Conservation (phyloP, 2,797 vertebrate genomes). For the Tokudaia muenninki region DNA sequence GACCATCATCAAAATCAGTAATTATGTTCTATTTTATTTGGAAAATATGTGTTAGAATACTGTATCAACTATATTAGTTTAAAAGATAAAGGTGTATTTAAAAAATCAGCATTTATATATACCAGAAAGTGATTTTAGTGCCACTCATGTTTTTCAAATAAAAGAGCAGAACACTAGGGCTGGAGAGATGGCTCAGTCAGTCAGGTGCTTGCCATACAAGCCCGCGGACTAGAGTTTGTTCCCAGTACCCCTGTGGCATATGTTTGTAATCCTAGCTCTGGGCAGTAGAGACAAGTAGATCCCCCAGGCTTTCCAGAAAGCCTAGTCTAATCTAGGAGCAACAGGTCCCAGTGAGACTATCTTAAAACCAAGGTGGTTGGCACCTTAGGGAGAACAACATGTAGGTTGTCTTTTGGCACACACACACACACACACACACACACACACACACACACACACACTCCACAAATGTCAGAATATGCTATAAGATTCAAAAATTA, state of each 20-base stretch:
- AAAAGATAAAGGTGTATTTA: slow-evolving; percentile 43
- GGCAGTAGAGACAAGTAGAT: not conserved
- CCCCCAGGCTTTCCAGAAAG: not conserved
- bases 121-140: slow-evolving; percentile 47
- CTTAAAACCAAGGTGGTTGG: not conserved
- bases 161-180: not conserved
- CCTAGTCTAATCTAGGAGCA: not conserved
- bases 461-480: not conserved
- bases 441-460: not conserved
- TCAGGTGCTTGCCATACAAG: not conserved
- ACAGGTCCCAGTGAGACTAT: not conserved
- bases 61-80: slow-evolving; percentile 19
- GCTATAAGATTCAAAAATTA: slow-evolving; percentile 7
- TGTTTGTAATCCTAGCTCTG: not conserved
- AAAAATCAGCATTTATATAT: slow-evolving; percentile 34
- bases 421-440: not conserved
- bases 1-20: slow-evolving; percentile 16
- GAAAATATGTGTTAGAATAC: slow-evolving; percentile 24
- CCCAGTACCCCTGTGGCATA: not conserved
- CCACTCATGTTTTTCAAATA: slow-evolving; percentile 18
- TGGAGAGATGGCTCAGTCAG: not conserved
- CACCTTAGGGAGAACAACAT: not conserved
- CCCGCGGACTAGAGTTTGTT: not conserved
- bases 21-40: slow-evolving; percentile 37
- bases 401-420: not conserved